phyloP scores from a whole-genome alignment of 2,888 invertebrate species.

The Dasysyrphus tricinctus region DNA sequence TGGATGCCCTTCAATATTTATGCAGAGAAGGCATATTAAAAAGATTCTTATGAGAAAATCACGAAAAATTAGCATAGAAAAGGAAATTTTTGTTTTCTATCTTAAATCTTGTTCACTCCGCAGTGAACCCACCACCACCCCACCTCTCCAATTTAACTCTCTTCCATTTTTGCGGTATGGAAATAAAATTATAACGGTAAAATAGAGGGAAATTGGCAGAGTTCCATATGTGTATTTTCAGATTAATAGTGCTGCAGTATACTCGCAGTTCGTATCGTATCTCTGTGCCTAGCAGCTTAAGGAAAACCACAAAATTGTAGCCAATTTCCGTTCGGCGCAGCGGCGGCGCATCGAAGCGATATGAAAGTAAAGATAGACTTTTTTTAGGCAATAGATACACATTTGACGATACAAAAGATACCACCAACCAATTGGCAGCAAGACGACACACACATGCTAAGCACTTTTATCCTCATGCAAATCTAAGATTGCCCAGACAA shows the following conservation, averaged over 20 bases:
- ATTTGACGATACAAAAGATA: constrained; percentile 30
- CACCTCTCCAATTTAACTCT: not conserved
- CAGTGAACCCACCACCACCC: not conserved
- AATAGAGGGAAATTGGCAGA: constrained; percentile 41
- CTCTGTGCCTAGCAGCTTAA: not conserved
- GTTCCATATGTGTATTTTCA: constrained; percentile 43
- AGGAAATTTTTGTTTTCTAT: constrained; percentile 27
- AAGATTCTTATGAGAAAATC: constrained; percentile 57
- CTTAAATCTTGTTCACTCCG: not conserved
- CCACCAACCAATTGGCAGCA: constrained; percentile 19
- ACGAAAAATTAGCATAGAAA: constrained; percentile 67
- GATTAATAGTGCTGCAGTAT: constrained; percentile 31
- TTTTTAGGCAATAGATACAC: constrained; percentile 3
- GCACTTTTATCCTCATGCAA: constrained; percentile 58
- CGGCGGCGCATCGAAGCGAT: constrained; percentile 14
- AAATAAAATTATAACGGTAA: constrained; percentile 57
- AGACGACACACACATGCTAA: constrained; percentile 41
- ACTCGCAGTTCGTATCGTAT: not conserved
- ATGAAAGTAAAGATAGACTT: constrained; percentile 52
- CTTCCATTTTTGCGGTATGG: constrained; percentile 10
- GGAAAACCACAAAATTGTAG: constrained; percentile 52
- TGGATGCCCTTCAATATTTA: constrained; percentile 57
- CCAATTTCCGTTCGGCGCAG: constrained; percentile 50
- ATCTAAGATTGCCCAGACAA: constrained; percentile 67
- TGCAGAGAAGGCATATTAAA: constrained; percentile 9